These are phyloP conservation scores for Heliconius aoede DNA, from an alignment of 2,888 invertebrate species.

Conservation along the genomic window DNA sequence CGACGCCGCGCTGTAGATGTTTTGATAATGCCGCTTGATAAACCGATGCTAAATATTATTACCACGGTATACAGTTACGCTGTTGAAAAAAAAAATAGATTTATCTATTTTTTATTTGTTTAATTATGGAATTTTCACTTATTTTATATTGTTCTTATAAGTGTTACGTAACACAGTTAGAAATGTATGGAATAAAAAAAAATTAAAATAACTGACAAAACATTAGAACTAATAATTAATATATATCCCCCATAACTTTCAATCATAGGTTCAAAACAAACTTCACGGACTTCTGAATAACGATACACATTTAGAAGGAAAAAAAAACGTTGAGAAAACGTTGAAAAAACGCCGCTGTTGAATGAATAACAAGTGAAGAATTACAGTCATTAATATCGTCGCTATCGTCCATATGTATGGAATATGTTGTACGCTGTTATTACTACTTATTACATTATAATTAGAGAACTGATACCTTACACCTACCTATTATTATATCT, in stretches of 20 bases:
- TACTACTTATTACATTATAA: slow-evolving; percentile 41
- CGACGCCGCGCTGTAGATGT: slow-evolving; percentile 53
- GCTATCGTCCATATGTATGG: slow-evolving; percentile 31
- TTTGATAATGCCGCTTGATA: slow-evolving; percentile 46
- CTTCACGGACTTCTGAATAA: slow-evolving; percentile 36
- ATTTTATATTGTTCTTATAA: neutral
- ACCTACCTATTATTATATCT: slow-evolving; percentile 37
- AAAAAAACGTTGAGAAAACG: slow-evolving; percentile 30
- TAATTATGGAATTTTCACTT: neutral
- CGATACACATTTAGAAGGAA: slow-evolving; percentile 25
- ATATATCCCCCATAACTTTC: slow-evolving; percentile 21
- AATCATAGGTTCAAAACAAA: slow-evolving; percentile 23
- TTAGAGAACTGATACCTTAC: slow-evolving; percentile 42
- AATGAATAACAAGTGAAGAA: slow-evolving; percentile 43
- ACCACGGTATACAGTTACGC: neutral
- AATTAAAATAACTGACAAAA: neutral
- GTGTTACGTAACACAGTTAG: neutral
- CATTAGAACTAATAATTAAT: slow-evolving; percentile 26
- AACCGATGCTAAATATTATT: slow-evolving; percentile 18
- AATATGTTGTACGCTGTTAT: slow-evolving; percentile 39
- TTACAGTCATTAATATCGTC: slow-evolving; percentile 45
- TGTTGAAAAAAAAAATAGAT: neutral
- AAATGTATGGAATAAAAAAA: neutral
- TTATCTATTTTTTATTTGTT: neutral
- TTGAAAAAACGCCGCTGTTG: slow-evolving; percentile 17